Evolutionary conservation across 2,888 invertebrate genomes (phyloP).

Genomic region (Nymphalis urticae): DNA sequence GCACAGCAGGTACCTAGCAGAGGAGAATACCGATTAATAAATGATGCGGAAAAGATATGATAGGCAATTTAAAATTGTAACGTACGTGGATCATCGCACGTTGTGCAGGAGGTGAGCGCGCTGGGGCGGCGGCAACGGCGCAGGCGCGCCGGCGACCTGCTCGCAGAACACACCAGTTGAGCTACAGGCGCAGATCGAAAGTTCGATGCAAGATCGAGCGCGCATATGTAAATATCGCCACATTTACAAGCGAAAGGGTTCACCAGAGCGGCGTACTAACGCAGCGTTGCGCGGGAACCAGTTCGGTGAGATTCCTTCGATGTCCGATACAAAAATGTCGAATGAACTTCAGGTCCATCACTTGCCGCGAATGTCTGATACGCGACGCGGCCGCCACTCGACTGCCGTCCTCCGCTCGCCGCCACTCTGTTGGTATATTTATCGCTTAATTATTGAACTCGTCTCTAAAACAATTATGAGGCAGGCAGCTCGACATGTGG

Average conservation of each 20-base stretch:
- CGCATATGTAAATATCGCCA: slow-evolving; percentile 82
- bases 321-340: slow-evolving; percentile 83
- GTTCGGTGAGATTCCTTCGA: slow-evolving; percentile 85
- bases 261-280: slow-evolving; percentile 81
- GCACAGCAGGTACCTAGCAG: slow-evolving; percentile 16
- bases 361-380: slow-evolving; percentile 70
- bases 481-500: slow-evolving; percentile 66
- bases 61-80: slow-evolving; percentile 40
- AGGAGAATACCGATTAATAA: slow-evolving; percentile 9
- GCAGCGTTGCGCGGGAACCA: slow-evolving; percentile 82
- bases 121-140: slow-evolving; percentile 61
- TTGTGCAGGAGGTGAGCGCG: slow-evolving; percentile 64
- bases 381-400: slow-evolving; percentile 76
- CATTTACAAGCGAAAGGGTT: slow-evolving; percentile 82
- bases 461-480: slow-evolving; percentile 78
- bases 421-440: slow-evolving; percentile 73
- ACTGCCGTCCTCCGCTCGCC: slow-evolving; percentile 78
- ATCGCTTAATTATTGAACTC: slow-evolving; percentile 80
- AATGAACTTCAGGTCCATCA: slow-evolving; percentile 72
- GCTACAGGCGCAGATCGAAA: slow-evolving; percentile 78
- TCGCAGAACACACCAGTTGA: slow-evolving; percentile 63
- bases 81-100: slow-evolving; percentile 78
- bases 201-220: slow-evolving; percentile 78
- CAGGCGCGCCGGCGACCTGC: slow-evolving; percentile 51
- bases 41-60: slow-evolving; percentile 3